Conservation (phyloP, 2,113 vertebrate species). For the Aramus guarauna region DNA sequence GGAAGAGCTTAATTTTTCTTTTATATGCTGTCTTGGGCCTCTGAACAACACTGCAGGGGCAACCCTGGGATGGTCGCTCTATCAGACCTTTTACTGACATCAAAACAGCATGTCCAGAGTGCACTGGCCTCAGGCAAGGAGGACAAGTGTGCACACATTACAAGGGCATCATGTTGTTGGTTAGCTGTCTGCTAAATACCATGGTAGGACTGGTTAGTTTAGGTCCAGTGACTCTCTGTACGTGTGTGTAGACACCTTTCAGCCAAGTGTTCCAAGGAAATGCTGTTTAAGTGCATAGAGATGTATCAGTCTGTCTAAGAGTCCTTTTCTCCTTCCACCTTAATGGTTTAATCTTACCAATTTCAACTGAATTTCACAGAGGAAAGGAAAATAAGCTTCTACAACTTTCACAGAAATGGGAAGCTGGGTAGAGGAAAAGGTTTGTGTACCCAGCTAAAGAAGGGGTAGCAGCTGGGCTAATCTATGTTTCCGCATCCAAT, state of each 20-base stretch:
- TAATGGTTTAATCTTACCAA: neutral
- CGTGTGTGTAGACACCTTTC: neutral
- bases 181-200: neutral
- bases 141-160: neutral
- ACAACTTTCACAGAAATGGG: neutral
- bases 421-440: neutral
- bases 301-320: neutral
- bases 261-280: neutral
- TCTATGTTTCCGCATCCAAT: neutral
- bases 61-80: neutral
- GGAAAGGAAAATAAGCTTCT: neutral
- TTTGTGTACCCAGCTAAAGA: neutral
- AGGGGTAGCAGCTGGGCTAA: neutral
- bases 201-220: neutral
- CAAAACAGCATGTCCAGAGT: neutral
- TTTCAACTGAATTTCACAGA: neutral
- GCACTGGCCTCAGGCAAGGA: neutral
- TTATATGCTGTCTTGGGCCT: neutral
- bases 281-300: neutral
- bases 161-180: neutral
- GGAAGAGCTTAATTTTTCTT: neutral
- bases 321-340: neutral
- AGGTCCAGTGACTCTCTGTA: neutral
- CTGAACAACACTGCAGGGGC: neutral
- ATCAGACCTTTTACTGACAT: neutral